Base-by-base conservation (phyloP, 2,113 vertebrate genomes). In the Brachyhypopomus occidentalis region DNA sequence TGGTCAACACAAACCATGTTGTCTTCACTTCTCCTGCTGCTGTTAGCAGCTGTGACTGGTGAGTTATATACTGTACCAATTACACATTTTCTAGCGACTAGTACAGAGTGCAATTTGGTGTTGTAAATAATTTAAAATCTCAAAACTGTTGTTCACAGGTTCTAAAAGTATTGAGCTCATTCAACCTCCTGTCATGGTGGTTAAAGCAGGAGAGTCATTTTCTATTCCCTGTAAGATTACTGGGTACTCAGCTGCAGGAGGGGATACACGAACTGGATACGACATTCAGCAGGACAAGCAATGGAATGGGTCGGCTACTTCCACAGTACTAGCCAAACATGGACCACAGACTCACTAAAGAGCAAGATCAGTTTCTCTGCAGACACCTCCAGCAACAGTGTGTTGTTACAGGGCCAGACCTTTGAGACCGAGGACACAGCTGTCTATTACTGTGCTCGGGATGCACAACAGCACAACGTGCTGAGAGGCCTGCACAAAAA, bases 401-500 rank as follows among this genome's bases (percentile, higher is more conserved):
- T 52, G 2, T 14, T 52, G 2, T 52, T 52, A 52, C 9, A 14
- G 79, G 30, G 38, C 27, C 11, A 60, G 12, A 23, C 62, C 14
- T 71, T 77, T 60, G 25, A 76, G 11, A 14, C 34, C 1, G 45
- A 75, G 23, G 72, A 84, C 56, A 72, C 59, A 1, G 73, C n/a
- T 77, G 74, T 82, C 14, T 81, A 84, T 80, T 69, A 85, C 76
- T 85, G 79, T 66, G 64, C 45, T 52, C 2, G 45, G 12, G 45
- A 52, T 30, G 3, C 30, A 30, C 30, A 30, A 30, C 5, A 52
- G 71, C 17, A 14, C 48, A 30, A 14, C 5, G 41, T 41, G 41
- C 41, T 4, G 38, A 52, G 38, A 71, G 63, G 30, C 30, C 30
- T 30, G 30, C 30, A 30, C 30, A 30, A 30, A 30, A 30, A 30